Base-by-base conservation (phyloP, 35 echinoderm and acorn worm species). In the Acanthaster planci region DNA sequence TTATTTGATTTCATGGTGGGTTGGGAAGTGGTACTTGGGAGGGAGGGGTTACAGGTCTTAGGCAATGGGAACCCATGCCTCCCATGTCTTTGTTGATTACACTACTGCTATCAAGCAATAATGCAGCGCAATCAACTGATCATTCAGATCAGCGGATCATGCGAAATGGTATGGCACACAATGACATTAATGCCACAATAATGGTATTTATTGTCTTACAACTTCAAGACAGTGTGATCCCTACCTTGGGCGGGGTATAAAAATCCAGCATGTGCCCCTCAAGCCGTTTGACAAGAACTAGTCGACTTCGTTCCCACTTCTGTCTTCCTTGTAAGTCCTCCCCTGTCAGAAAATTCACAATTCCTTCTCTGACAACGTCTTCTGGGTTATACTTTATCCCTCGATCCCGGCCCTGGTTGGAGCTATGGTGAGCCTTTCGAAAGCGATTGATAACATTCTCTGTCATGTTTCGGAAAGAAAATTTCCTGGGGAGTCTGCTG, bases 251-350 rank as follows among this genome's bases (percentile, higher is more conserved):
- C 29, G 95, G 95, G 17, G 87, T 54, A 67, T 90, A 97, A 67
- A 97, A 97, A 72, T 97, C 95, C 80, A 97, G 67, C 86, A 93
- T 93, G 44, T 90, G 87, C 22, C 95, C 95, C 35, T 82, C 88
- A 51, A 80, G 75, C 37, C 87, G 90, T 35, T 83, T 90, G 38
- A 90, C 80, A 39, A 97, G 67, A 23, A 90, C 51, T 30, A 97
- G 81, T 80, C 91, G 85, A 76, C 83, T 93, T 75, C 91, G 85
- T 19, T 97, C 95, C 95, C 95, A 97, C 40, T 87, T 57, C 16
- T 89, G 88, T 64, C 88, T 78, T 37, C 91, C 85, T 78, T 93
- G 85, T 29, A 67, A 54, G 75, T 97, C 95, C 34, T 97, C 95
- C 2, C 95, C 95, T 19, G 84, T 67, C 38, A 97, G 76, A 40